Base-by-base conservation (phyloP, 2,797 vertebrate genomes). In the Schizopygopsis malacanthus region DNA sequence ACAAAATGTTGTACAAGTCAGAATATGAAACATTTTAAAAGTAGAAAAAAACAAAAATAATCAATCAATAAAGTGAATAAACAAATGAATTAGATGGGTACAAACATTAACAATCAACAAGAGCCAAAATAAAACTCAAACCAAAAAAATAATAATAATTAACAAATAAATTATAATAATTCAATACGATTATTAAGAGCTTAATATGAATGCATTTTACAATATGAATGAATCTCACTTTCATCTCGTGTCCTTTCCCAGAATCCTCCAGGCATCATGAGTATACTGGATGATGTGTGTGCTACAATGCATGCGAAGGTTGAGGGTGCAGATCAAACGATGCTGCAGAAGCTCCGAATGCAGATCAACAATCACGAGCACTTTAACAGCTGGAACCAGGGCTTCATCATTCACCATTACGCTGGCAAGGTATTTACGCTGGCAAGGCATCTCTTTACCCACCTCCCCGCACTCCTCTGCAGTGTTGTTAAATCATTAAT, bases 311-410 rank as follows among this genome's bases (percentile, higher is more conserved):
- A 99, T 0, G 98, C 98, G 0, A 98, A 99, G 87, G 98, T 97
- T 0, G 98, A 98, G 89, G 98, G 98, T 0, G 98, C 98, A 0
- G 98, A 99, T 91, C 98, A 99, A 93, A 99, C 98, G 0, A 95
- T 99, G 94, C 96, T 99, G 52, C 98, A 99, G 93, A 99, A 99
- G 81, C 97, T 99, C 54, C 92, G 98, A 88, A 96, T 98, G 95
- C 96, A 96, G 92, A 98, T 98, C 88, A 98, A 97, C 91, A 97
- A 95, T 28, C 98, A 99, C 0, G 98, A 99, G 69, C 98, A 99
- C 92, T 99, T 99, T 95, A 99, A 99, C 95, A 99, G 98, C 96
- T 99, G 98, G 98, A 99, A 98, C 92, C 98, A 99, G 89, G 98
- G 98, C 80, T 99, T 99, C 93, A 99, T 99, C 88, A 97, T 99